A percentile compares a stretch with the other conserved stretches of the same genome.
Evolutionary conservation across 2,888 invertebrate genomes (phyloP).

Genomic region (Ligdia adustata): DNA sequence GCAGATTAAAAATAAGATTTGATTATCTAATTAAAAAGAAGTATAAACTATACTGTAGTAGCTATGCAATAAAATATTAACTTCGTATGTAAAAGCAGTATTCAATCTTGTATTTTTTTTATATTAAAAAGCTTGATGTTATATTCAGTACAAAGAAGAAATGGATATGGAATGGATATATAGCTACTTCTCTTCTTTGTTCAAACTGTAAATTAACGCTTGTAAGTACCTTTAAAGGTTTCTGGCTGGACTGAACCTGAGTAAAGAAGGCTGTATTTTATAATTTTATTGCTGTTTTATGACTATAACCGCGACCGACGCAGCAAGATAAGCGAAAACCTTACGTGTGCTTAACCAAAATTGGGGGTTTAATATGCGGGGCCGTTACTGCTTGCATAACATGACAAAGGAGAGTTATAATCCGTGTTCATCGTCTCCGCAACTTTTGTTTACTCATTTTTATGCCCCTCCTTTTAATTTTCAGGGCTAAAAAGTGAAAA

Average conservation of each 20-base stretch:
- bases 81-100: no score
- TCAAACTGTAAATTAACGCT: no score
- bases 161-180: no score
- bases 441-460: conserved; percentile 60
- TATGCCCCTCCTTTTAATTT: conserved; percentile 55
- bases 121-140: no score
- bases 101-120: no score
- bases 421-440: conserved; percentile 60
- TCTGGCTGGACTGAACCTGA: neutral
- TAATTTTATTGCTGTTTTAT: conserved; percentile 6
- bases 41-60: no score
- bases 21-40: no score
- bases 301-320: neutral
- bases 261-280: conserved; percentile 1
- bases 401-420: conserved; percentile 56
- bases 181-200: no score
- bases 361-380: neutral
- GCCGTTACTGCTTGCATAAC: conserved; percentile 15
- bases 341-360: conserved; percentile 1
- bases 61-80: no score
- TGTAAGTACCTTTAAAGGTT: no score
- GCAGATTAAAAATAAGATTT: no score
- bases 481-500: conserved; percentile 49
- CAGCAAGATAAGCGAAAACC: neutral
- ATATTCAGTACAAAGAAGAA: no score